Base-by-base conservation (phyloP, 2,113 vertebrate genomes). In the Muscicapa adusta region DNA sequence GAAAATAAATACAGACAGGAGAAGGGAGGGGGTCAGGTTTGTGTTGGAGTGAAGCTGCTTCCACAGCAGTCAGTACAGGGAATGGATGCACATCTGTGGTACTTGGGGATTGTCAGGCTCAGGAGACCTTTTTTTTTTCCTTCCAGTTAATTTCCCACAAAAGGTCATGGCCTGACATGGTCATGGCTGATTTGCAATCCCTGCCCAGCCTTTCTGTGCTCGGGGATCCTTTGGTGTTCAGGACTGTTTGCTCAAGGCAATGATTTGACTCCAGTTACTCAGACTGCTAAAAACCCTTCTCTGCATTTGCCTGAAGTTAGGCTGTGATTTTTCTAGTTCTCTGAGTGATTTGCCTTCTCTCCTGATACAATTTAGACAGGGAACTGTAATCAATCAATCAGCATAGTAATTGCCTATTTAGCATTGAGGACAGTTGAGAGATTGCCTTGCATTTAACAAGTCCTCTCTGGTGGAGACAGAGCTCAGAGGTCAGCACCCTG, bases 361-460 rank as follows among this genome's bases (percentile, higher is more conserved):
- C n/a, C 75, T 88, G 74, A 56, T 93, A 76, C 26, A 89, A 91
- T 79, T 96, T 92, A 85, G 89, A 60, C 47, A 56, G 84, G 88
- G 75, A 94, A 85, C 71, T 88, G 92, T 94, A 94, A 97, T 96
- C 91, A 94, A 93, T 96, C 96, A 80, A 33, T 95, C 89, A 94
- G 66, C 95, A 95, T 77, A 85, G 88, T 95, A 96, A 97, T 96
- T 94, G 86, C 80, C 92, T 95, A 18, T 74, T 95, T 93, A 96
- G 74, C 89, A 50, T 23, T 92, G 88, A 53, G 4, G 15, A 80
- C 77, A 91, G 45, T 45, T 91, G 88, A 89, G 89, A 91, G 62
- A 91, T 87, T 92, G 89, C 66, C 62, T 87, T 88, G 56, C 60
- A 51, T 89, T 91, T 94, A 94, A 54, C 42, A 29, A 73, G 71